Percentiles rank a stretch among this genome's conserved stretches.
Evolutionary conservation across 2,888 invertebrate genomes (phyloP).

Genomic region (Rhamnusium bicolor): DNA sequence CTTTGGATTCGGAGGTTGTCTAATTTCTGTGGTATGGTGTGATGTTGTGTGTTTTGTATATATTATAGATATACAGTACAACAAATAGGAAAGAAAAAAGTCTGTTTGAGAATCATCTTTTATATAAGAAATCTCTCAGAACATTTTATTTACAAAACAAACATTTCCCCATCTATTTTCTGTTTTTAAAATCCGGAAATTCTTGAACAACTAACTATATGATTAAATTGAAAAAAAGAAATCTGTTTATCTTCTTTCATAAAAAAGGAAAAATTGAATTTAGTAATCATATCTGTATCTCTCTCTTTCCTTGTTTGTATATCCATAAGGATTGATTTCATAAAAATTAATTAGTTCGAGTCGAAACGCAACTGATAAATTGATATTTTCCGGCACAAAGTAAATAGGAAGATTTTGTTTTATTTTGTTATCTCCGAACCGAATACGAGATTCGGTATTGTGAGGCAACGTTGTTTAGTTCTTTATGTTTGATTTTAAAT

Average conservation of each 20-base stretch:
- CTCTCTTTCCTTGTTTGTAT: not conserved
- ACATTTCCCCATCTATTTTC: not conserved
- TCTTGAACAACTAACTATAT: not conserved
- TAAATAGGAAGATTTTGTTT: not conserved
- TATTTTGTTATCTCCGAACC: not conserved
- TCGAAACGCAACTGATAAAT: slow-evolving; percentile 1
- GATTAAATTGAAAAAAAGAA: not conserved
- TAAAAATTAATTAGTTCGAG: slow-evolving; percentile 16
- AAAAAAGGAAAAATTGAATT: not conserved
- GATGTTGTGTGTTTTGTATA: too few species aligned
- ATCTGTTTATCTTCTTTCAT: not conserved
- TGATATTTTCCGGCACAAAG: slow-evolving; percentile 18
- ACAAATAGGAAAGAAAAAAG: not conserved
- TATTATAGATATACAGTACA: too few species aligned
- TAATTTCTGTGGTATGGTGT: too few species aligned
- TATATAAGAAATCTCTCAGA: not conserved
- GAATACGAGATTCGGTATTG: not conserved
- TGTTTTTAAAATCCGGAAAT: not conserved
- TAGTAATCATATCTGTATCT: too few species aligned
- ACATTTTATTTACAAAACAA: not conserved
- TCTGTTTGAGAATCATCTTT: not conserved
- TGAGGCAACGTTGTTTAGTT: not conserved
- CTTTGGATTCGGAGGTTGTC: too few species aligned
- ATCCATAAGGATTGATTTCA: not conserved
- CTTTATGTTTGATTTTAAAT: slow-evolving; percentile 9